These are phyloP conservation scores for Trisateles emortualis DNA, from an alignment of 2,888 invertebrate genomes.

Conservation along the genomic window DNA sequence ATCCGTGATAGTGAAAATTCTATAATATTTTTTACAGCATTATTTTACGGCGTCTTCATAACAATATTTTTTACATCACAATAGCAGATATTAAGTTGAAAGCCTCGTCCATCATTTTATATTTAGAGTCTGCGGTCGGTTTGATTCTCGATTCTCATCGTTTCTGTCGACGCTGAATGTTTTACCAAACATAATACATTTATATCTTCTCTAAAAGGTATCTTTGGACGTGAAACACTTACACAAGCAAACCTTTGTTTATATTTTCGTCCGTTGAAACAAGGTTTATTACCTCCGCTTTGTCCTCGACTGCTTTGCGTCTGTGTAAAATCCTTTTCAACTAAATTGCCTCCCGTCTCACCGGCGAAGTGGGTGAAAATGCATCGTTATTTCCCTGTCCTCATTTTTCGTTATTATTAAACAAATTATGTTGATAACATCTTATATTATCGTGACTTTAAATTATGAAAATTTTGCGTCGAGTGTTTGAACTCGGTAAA, in stretches of 20 bases:
- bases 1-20: slow-evolving; percentile 47
- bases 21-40: slow-evolving; percentile 44
- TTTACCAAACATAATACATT: slow-evolving; percentile 11
- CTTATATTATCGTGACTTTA: slow-evolving; percentile 37
- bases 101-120: slow-evolving; percentile 21
- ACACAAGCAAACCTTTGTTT: slow-evolving; percentile 57
- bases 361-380: slow-evolving; percentile 62
- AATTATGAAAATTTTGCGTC: slow-evolving; percentile 30
- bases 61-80: slow-evolving; percentile 38
- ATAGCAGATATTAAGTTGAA: slow-evolving; percentile 38
- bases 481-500: slow-evolving; percentile 21
- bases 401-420: slow-evolving; percentile 52
- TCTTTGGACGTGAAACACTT: slow-evolving; percentile 35
- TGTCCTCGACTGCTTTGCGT: slow-evolving; percentile 63
- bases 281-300: slow-evolving; percentile 73
- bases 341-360: slow-evolving; percentile 68
- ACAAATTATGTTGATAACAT: slow-evolving; percentile 46
- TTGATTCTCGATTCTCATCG: neutral
- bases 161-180: slow-evolving; percentile 2
- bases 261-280: slow-evolving; percentile 66
- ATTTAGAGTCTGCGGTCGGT: slow-evolving; percentile 5
- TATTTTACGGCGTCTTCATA: slow-evolving; percentile 39
- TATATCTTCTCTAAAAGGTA: slow-evolving; percentile 11
- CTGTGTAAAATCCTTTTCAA: slow-evolving; percentile 68
- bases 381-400: slow-evolving; percentile 56